Base-by-base conservation (phyloP, 2,888 invertebrate genomes). In the Tholera decimalis region DNA sequence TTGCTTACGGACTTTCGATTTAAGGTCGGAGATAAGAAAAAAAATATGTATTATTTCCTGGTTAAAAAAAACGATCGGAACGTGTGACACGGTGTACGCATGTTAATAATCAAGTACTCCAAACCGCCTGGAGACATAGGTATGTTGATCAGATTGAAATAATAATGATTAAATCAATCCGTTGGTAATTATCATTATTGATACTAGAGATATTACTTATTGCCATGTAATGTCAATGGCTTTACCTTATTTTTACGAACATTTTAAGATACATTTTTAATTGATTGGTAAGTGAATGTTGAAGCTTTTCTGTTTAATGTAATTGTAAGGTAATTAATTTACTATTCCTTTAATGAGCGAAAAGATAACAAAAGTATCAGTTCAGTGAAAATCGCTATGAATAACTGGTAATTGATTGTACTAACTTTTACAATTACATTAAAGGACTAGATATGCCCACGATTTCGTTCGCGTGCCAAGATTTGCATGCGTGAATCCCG, bases 1-100 rank as follows among this genome's bases (percentile, higher is more conserved):
- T 80, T 80, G 73, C 80, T 79, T 80, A 67, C 71, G 69, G 71
- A 80, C 82, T 80, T 80, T 80, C 80, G 69, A 82, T 82, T 74
- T 79, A 65, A 82, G 77, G 73, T 72, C 69, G 63, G 22, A 54
- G 77, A 82, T 77, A 82, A 73, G 68, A 73, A 71, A 79, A 80
- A 79, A 70, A 55, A 60, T 43, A 55, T 51, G 39, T 50, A 65
- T 43, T 67, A 82, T 79, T 80, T 80, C 80, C 80, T 82, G 80
- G 80, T 82, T 53, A 44, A 24, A 80, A 80, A 80, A 79, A 80
- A 60, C 37, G 8, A 13, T 22, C 47, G 28, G n/a, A 53, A 43
- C 44, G 53, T 67, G 58, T 80, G 71, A 82, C 79, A 79, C 41
- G 56, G 50, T 8, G 22, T 54, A 50, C 46, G 51, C 55, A 33